Evolutionary conservation across 2,888 invertebrate species (phyloP).

Genomic region (Diploptera punctata): DNA sequence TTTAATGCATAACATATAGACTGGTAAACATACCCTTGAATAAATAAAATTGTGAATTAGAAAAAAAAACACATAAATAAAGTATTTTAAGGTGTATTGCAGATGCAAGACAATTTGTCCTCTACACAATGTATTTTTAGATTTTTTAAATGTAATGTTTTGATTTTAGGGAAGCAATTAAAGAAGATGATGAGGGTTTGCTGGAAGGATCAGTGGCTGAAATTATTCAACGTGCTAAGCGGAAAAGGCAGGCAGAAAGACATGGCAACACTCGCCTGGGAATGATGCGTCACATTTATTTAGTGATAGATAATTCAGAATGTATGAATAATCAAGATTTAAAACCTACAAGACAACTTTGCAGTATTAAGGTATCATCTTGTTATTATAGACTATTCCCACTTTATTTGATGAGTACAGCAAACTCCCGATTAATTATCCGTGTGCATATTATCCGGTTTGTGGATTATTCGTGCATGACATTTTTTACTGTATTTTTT

Average conservation of each 20-base stretch:
- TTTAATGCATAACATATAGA: too few relatives aligned
- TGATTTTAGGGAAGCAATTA: slow-evolving; percentile 84
- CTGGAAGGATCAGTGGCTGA: slow-evolving; percentile 91
- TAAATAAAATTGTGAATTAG: too few relatives aligned
- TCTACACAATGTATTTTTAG: too few relatives aligned
- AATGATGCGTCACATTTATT: slow-evolving; percentile 96
- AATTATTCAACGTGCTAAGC: slow-evolving; percentile 87
- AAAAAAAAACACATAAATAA: too few relatives aligned
- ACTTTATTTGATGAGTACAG: background rate
- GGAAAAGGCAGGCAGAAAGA: slow-evolving; percentile 75
- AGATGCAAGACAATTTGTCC: too few relatives aligned
- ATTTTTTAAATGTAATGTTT: too few relatives aligned
- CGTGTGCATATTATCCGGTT: too few relatives aligned
- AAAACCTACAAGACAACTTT: slow-evolving; percentile 89
- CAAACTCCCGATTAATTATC: background rate
- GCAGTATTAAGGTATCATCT: slow-evolving; percentile 87
- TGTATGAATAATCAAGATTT: slow-evolving; percentile 95
- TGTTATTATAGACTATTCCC: too few relatives aligned
- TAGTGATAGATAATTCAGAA: slow-evolving; percentile 93
- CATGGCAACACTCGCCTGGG: slow-evolving; percentile 85
- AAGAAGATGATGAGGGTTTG: slow-evolving; percentile 94
- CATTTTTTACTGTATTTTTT: too few relatives aligned
- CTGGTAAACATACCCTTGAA: too few relatives aligned
- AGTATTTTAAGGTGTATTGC: too few relatives aligned
- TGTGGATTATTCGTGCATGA: too few relatives aligned